Evolutionary conservation across 2,113 vertebrate genomes (phyloP).

Genomic region (Hypocryptadius cinnamomeus): DNA sequence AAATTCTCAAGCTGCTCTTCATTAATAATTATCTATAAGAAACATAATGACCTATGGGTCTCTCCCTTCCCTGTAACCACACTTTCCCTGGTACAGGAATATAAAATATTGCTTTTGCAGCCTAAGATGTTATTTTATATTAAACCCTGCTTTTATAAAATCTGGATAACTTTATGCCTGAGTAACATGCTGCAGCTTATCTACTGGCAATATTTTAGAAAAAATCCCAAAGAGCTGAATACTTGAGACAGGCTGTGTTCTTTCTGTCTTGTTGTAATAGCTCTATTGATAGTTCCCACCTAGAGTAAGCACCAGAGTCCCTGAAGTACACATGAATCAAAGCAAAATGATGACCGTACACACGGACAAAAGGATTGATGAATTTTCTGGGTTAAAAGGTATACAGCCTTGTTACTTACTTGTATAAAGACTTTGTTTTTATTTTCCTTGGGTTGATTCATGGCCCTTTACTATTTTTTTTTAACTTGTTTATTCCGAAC

Average conservation of each 20-base stretch:
- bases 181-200: neutral
- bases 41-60: neutral
- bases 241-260: neutral
- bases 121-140: neutral
- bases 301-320: neutral
- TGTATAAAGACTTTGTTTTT: neutral
- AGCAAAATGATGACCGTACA: neutral
- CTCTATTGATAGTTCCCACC: neutral
- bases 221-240: neutral
- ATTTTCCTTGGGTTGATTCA: neutral
- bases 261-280: neutral
- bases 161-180: neutral
- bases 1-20: neutral
- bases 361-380: neutral
- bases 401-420: neutral
- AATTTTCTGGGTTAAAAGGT: constrained; percentile 1
- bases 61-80: neutral
- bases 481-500: neutral
- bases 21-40: neutral
- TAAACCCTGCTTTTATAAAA: neutral
- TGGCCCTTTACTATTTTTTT: neutral
- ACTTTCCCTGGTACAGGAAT: neutral
- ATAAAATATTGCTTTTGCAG: neutral
- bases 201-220: neutral
- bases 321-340: neutral